These are phyloP conservation scores for Coracopsis vasa DNA, from an alignment of 2,113 vertebrate genomes.

Conservation along the genomic window DNA sequence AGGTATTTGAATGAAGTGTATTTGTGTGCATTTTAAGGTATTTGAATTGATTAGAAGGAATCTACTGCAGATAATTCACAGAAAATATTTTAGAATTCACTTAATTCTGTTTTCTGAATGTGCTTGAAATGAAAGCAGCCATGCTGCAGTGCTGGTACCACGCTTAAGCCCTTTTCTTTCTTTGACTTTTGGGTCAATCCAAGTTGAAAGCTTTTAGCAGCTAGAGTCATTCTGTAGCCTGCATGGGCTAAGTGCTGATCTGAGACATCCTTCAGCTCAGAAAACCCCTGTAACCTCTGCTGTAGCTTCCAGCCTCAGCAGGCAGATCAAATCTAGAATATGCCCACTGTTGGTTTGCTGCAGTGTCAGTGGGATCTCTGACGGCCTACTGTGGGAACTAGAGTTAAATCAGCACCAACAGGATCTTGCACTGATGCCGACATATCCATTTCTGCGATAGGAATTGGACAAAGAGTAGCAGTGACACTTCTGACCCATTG, in stretches of 20 bases:
- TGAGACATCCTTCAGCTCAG: background rate
- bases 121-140: background rate
- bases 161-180: background rate
- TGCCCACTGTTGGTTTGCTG: background rate
- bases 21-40: background rate
- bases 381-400: background rate
- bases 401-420: background rate
- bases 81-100: background rate
- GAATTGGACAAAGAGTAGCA: background rate
- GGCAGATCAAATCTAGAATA: rapidly evolving
- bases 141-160: background rate
- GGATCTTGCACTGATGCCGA: background rate
- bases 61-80: background rate
- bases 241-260: background rate
- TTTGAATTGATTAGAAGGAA: background rate
- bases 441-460: background rate
- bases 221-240: background rate
- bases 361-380: background rate
- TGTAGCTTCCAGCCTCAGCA: background rate
- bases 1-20: background rate
- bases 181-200: background rate
- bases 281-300: background rate
- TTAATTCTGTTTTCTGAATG: background rate
- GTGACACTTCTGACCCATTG: background rate
- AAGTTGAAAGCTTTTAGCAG: background rate